These are phyloP conservation scores for Hydrotaea cyrtoneurina DNA, from an alignment of 2,888 invertebrate genomes.

Conservation along the genomic window DNA sequence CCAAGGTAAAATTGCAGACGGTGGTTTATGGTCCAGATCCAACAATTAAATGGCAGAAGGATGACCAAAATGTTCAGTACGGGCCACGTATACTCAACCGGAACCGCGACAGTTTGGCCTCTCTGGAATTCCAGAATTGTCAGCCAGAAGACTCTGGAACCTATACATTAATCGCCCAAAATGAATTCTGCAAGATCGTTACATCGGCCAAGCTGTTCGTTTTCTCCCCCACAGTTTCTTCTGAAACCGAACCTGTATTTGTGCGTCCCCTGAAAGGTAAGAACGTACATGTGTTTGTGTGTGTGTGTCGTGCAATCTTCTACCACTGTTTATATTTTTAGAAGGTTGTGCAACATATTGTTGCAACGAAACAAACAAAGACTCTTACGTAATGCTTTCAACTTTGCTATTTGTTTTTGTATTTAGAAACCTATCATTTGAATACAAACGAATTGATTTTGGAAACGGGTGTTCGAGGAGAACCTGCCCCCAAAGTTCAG, in stretches of 20 bases:
- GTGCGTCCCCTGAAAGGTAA: slow-evolving; percentile 87
- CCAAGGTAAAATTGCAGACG: slow-evolving; percentile 89
- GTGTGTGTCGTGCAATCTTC: slow-evolving; percentile 4
- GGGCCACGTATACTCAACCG: slow-evolving; percentile 78
- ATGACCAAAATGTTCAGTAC: slow-evolving; percentile 82
- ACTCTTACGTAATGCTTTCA: slow-evolving; percentile 52
- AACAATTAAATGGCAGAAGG: slow-evolving; percentile 88
- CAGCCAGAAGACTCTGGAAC: slow-evolving; percentile 88
- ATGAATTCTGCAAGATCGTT: slow-evolving; percentile 86
- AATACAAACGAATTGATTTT: slow-evolving; percentile 88
- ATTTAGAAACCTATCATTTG: slow-evolving; percentile 86
- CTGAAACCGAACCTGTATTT: slow-evolving; percentile 88
- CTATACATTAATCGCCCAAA: slow-evolving; percentile 89
- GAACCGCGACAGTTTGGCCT: slow-evolving; percentile 85
- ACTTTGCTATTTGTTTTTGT: background rate
- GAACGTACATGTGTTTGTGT: background rate
- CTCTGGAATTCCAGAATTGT: slow-evolving; percentile 87
- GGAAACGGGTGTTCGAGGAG: slow-evolving; percentile 89
- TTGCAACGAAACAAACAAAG: slow-evolving; percentile 33
- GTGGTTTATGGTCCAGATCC: slow-evolving; percentile 88
- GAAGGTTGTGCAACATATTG: slow-evolving; percentile 55
- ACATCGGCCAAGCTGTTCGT: slow-evolving; percentile 88
- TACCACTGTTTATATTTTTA: background rate
- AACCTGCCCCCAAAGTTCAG: slow-evolving; percentile 86
- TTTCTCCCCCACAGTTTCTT: slow-evolving; percentile 81